phyloP scores from a whole-genome alignment of 1,140 invertebrate genomes.

The Aphis gossypii region DNA sequence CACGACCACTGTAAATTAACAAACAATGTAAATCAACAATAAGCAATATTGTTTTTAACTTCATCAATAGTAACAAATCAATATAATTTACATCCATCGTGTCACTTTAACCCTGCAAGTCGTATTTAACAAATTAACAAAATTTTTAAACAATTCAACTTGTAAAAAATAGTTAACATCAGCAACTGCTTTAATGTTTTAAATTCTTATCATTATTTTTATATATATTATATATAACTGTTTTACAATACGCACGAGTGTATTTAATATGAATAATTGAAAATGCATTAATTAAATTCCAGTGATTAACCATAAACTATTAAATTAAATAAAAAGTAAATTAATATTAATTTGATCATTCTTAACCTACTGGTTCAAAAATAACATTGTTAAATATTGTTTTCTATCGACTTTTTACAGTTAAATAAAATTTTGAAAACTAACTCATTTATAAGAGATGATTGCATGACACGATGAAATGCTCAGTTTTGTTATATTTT shows the following conservation, averaged over 20 bases:
- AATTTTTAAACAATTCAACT: background rate
- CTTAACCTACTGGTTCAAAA: too few species aligned
- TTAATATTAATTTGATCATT: too few species aligned
- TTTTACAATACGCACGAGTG: too few species aligned
- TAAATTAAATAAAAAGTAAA: background rate
- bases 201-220: background rate
- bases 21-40: background rate
- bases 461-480: background rate
- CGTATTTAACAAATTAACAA: background rate
- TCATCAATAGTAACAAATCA: background rate
- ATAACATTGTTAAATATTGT: background rate
- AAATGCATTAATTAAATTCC: too few species aligned
- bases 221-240: background rate
- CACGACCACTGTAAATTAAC: conserved; percentile 71
- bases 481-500: background rate
- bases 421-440: background rate
- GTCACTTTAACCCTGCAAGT: background rate
- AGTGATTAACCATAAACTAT: background rate
- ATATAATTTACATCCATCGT: background rate
- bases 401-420: background rate
- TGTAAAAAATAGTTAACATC: background rate
- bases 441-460: background rate
- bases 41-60: background rate
- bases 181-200: background rate
- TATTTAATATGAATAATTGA: too few species aligned